Conservation (phyloP, 2,113 vertebrate genomes). For the Sarotherodon lohbergeri region DNA sequence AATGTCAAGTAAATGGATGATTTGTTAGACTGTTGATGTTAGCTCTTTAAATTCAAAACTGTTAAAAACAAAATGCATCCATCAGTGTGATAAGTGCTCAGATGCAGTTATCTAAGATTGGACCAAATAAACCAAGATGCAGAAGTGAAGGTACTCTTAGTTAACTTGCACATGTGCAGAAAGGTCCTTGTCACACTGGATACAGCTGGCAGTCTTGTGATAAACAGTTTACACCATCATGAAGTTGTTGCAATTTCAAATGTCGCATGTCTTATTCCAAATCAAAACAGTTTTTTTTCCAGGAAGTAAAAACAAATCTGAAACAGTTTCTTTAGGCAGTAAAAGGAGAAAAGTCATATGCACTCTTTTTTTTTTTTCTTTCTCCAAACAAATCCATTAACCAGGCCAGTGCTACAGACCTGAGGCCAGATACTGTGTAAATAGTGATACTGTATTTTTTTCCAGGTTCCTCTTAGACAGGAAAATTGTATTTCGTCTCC, state of each 20-base stretch:
- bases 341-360: not conserved
- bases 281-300: not conserved
- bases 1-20: not conserved
- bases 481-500: not conserved
- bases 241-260: not conserved
- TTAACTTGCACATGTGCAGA: not conserved
- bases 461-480: not conserved
- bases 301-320: rapidly evolving
- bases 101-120: not conserved
- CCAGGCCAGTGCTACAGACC: not conserved
- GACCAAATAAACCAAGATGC: not conserved
- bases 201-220: not conserved
- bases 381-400: not conserved
- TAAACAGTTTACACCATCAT: not conserved
- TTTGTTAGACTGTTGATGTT: not conserved
- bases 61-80: not conserved
- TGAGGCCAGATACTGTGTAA: not conserved
- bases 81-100: not conserved
- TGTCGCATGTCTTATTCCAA: not conserved
- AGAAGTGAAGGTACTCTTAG: not conserved
- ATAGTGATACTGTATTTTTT: not conserved
- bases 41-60: not conserved
- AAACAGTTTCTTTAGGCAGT: not conserved
- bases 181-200: not conserved
- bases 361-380: not conserved